Base-by-base conservation (phyloP, 2,888 invertebrate species). In the Pterobdella sp. region DNA sequence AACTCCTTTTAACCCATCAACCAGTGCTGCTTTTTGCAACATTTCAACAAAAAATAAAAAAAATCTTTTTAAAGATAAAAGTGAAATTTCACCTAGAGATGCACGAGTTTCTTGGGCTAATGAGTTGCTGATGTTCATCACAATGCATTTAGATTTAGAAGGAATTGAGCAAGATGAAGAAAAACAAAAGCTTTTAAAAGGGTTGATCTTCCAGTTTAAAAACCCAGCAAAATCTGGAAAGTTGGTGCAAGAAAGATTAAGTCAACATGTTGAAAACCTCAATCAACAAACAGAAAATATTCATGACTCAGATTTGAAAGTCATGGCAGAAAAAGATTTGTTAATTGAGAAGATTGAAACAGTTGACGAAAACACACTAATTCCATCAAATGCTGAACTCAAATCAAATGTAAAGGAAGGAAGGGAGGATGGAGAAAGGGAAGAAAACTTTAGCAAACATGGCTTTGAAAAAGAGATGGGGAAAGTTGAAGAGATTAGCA, bases 31-130 rank as follows among this genome's bases (percentile, higher is more conserved):
- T 14, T 7, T n/a, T 22, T 56, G n/a, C 7, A 56, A 56, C n/a
- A 22, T 26, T 26, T 56, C 60, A 14, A 14, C 3, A 22, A 4
- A 56, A 26, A 14, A 7, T 42, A 42, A 22, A 42, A 42, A 42
- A 42, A 42, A 22, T 42, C 7, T 42, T 42, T 42, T 42, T 22
- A 7, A 42, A 22, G 10, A 7, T 42, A 7, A 14, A 42, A 42
- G 7, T 14, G 60, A 56, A n/a, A 26, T 26, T 22, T n/a, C 4
- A 14, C 7, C 4, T 18, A 26, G n/a, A n/a, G 26, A 22, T 26
- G n/a, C 4, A 18, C n/a, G 60, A 18, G 60, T 22, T 56, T 56
- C 60, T 56, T 56, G 60, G 60, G 60, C 60, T n/a, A 56, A 56
- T 4, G 60, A 56, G 4, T 56, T 56, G n/a, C n/a, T 56, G 7